These are phyloP conservation scores for Scartelaos histophorus DNA, from an alignment of 2,113 vertebrate species.

Conservation along the genomic window DNA sequence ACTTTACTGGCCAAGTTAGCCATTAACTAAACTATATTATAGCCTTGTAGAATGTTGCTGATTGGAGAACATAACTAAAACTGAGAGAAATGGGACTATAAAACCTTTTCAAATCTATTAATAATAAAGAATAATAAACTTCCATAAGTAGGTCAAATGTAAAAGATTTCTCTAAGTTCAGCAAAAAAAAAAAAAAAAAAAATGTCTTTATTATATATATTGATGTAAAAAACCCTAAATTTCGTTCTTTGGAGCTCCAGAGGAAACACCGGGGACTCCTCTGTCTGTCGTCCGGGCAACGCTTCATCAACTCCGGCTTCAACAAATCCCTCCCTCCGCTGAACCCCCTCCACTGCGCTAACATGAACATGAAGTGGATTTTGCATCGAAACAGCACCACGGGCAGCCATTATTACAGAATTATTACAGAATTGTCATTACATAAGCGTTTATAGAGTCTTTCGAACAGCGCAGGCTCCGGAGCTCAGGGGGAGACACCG, in stretches of 20 bases:
- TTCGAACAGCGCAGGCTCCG: constrained; percentile 13
- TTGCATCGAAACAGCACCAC: neutral
- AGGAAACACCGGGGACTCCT: neutral
- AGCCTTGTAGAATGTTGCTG: no score
- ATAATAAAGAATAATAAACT: no score
- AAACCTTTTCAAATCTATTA: no score
- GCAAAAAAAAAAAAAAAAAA: no score
- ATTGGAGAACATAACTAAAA: no score
- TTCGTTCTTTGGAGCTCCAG: neutral
- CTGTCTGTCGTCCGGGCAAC: neutral
- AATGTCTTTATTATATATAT: no score
- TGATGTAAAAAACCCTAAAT: neutral
- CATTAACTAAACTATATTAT: no score
- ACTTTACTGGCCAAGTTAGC: no score
- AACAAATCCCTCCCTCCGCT: neutral
- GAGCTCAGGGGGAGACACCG: constrained; percentile 5
- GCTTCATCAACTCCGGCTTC: neutral
- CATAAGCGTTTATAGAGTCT: neutral
- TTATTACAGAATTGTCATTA: neutral
- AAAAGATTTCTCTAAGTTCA: no score
- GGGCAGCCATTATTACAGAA: neutral
- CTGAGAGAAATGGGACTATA: no score
- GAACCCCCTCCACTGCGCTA: neutral
- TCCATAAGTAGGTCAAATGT: no score
- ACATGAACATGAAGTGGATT: neutral